Conservation (phyloP, 2,113 vertebrate species). For the Reinhardtius hippoglossoides region DNA sequence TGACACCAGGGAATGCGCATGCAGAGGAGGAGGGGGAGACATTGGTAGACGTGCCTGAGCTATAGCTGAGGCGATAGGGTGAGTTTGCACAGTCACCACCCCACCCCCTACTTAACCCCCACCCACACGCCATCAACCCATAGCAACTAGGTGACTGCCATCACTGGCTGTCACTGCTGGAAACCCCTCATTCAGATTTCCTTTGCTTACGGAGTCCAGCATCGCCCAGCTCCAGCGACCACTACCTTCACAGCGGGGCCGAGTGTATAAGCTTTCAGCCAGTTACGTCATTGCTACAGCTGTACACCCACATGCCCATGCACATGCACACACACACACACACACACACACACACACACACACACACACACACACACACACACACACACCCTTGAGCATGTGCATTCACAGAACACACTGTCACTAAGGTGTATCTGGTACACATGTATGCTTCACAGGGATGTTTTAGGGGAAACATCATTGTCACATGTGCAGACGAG, state of each 20-base stretch:
- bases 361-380: background rate
- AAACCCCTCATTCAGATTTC: constrained; percentile 64
- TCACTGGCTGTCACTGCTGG: constrained; percentile 25
- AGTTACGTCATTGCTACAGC: constrained; percentile 69
- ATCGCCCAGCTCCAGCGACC: constrained; percentile 25
- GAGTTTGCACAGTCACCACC: constrained; percentile 67
- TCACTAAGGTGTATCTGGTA: background rate
- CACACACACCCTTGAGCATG: background rate
- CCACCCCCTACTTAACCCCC: constrained; percentile 41
- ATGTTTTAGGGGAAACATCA: constrained; percentile 36
- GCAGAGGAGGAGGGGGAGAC: constrained; percentile 41
- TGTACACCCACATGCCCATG: constrained; percentile 55
- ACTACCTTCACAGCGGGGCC: constrained; percentile 12
- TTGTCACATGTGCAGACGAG: background rate
- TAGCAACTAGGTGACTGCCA: constrained; percentile 57
- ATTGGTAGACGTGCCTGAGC: constrained; percentile 45
- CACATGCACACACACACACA: constrained; percentile 39
- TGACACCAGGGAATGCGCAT: constrained; percentile 70
- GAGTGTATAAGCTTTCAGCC: constrained; percentile 42
- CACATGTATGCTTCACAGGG: background rate
- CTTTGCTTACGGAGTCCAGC: background rate
- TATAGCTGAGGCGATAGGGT: constrained; percentile 51
- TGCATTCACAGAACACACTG: constrained; percentile 19
- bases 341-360: background rate
- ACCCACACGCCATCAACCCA: constrained; percentile 36